A percentile compares a stretch with the other conserved stretches of the same genome.
These are phyloP conservation scores for Stictonetta naevosa DNA, from an alignment of 2,113 vertebrate species.

Conservation along the genomic window DNA sequence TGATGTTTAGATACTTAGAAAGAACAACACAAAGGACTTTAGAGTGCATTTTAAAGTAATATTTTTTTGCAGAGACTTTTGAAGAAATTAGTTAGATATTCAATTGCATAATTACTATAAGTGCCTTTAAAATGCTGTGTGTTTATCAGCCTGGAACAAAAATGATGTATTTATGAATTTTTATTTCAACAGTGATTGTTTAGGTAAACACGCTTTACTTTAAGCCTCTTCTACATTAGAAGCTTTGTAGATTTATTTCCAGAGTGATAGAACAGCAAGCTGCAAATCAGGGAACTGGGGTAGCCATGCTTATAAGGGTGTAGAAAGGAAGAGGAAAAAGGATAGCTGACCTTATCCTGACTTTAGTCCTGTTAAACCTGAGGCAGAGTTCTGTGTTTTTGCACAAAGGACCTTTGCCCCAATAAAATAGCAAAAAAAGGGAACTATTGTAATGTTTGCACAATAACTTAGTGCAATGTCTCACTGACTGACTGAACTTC, in stretches of 20 bases:
- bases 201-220: neutral
- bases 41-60: neutral
- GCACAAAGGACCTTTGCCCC: neutral
- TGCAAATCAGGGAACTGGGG: neutral
- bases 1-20: neutral
- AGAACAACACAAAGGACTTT: neutral
- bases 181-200: neutral
- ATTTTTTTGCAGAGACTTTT: neutral
- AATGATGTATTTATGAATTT: neutral
- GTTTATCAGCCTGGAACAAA: constrained; percentile 1
- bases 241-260: neutral
- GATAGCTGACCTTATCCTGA: neutral
- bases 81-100: neutral
- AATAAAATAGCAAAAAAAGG: neutral
- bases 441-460: neutral
- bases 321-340: neutral
- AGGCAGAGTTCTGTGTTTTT: neutral
- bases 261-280: neutral
- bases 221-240: neutral
- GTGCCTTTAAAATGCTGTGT: neutral
- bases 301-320: neutral
- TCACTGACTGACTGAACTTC: neutral
- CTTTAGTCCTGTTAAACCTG: neutral
- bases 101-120: neutral
- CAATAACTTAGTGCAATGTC: neutral